Conservation (phyloP, 1,140 invertebrate species). For the Drosophila azteca region DNA sequence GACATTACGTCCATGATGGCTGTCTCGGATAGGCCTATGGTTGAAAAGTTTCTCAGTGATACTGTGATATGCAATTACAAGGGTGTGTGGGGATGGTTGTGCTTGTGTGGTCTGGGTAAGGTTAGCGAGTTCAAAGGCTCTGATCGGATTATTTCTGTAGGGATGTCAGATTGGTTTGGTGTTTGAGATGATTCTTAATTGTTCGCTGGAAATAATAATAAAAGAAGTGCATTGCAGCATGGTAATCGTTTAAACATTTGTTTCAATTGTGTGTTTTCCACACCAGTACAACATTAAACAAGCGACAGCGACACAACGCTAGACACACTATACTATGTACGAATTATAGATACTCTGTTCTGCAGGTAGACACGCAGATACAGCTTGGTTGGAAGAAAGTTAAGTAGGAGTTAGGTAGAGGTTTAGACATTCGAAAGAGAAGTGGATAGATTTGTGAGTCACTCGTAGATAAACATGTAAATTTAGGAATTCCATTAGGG, state of each 20-base stretch:
- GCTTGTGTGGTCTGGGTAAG: conserved; percentile 55
- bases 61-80: conserved; percentile 60
- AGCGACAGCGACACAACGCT: conserved; percentile 25
- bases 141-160: conserved; percentile 32
- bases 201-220: conserved; percentile 49
- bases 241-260: conserved; percentile 37
- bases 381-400: conserved; percentile 3
- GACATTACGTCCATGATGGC: conserved; percentile 96
- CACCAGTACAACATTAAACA: conserved; percentile 43
- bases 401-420: conserved; percentile 21
- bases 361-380: conserved; percentile 18
- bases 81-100: conserved; percentile 39
- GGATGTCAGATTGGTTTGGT: conserved; percentile 19
- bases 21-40: conserved; percentile 92
- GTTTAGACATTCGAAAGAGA: conserved; percentile 11
- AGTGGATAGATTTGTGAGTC: conserved; percentile 30
- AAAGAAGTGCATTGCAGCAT: conserved; percentile 32
- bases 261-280: conserved; percentile 21
- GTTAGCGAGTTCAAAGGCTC: conserved; percentile 26
- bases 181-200: conserved; percentile 47
- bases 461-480: conserved; percentile 16
- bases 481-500: no score
- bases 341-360: background rate
- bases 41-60: conserved; percentile 83
- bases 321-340: conserved; percentile 21